phyloP scores from a whole-genome alignment of 2,888 invertebrate species.

The Cordilura impudica region DNA sequence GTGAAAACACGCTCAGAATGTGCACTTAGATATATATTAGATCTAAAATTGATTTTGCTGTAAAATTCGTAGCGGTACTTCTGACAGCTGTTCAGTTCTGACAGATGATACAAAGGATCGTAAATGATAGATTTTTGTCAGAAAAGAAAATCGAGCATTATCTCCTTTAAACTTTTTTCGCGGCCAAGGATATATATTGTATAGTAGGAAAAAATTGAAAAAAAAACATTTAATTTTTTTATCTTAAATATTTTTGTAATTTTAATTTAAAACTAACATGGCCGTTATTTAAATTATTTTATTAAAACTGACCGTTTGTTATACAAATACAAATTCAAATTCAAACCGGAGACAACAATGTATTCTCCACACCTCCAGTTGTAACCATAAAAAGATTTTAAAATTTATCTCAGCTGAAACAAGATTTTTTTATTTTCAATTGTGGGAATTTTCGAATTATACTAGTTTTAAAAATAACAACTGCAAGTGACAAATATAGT shows the following conservation, averaged over 20 bases:
- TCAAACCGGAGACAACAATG: background rate
- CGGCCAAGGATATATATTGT: too few species aligned
- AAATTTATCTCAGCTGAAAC: conserved; percentile 6
- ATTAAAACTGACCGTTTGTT: conserved; percentile 25
- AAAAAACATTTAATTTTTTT: background rate
- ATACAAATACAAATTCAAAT: too few species aligned
- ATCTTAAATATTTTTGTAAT: background rate
- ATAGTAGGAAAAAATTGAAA: too few species aligned
- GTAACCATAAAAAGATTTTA: conserved; percentile 45
- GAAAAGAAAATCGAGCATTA: too few species aligned
- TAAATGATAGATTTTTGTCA: too few species aligned
- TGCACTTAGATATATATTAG: too few species aligned
- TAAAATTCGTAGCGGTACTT: too few species aligned
- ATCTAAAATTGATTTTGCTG: too few species aligned
- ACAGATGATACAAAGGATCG: too few species aligned
- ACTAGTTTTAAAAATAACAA: conserved; percentile 11
- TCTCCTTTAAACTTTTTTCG: too few species aligned
- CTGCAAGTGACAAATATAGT: conserved; percentile 56
- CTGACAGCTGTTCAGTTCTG: too few species aligned
- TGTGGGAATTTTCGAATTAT: background rate
- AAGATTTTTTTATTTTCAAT: conserved; percentile 14
- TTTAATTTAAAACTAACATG: background rate
- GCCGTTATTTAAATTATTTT: conserved; percentile 41
- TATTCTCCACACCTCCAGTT: conserved; percentile 47
- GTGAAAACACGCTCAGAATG: too few species aligned